A percentile compares a stretch with the other conserved stretches of the same genome.
These are phyloP conservation scores for Galeruca laticollis DNA, from an alignment of 2,888 invertebrate species.

Conservation along the genomic window DNA sequence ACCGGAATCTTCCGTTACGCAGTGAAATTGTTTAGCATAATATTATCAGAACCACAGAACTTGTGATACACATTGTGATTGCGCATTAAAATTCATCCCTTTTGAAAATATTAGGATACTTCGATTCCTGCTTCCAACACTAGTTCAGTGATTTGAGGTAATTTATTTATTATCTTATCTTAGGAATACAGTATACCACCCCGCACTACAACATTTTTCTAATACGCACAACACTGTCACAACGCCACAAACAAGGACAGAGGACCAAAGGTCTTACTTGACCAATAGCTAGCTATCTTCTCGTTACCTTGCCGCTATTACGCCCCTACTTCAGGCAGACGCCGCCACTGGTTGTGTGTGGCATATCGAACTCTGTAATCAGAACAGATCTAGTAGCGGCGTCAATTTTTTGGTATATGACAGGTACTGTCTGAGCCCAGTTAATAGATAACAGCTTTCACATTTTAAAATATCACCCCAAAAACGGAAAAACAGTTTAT, in stretches of 20 bases:
- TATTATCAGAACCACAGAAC: no score
- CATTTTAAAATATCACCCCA: not conserved
- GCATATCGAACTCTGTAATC: conserved; percentile 72
- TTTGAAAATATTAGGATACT: no score
- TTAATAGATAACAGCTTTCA: not conserved
- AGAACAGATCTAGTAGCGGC: conserved; percentile 73
- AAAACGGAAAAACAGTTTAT: not conserved
- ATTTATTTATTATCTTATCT: not conserved
- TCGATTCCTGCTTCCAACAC: not conserved
- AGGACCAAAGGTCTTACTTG: conserved; percentile 64
- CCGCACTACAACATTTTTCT: conserved; percentile 64
- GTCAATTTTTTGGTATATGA: conserved; percentile 60
- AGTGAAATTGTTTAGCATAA: no score
- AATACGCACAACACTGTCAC: conserved; percentile 67
- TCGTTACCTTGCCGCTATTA: conserved; percentile 69
- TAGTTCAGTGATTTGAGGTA: not conserved
- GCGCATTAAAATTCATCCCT: no score
- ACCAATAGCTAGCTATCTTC: conserved; percentile 73
- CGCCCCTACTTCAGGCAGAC: conserved; percentile 73
- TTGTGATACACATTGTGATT: no score
- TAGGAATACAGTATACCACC: conserved; percentile 40
- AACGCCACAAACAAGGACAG: conserved; percentile 67
- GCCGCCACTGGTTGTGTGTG: conserved; percentile 64
- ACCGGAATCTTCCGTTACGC: no score
- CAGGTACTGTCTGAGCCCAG: not conserved